Conservation (phyloP, 2,888 invertebrate genomes). For the Mesorhabditis belari region DNA sequence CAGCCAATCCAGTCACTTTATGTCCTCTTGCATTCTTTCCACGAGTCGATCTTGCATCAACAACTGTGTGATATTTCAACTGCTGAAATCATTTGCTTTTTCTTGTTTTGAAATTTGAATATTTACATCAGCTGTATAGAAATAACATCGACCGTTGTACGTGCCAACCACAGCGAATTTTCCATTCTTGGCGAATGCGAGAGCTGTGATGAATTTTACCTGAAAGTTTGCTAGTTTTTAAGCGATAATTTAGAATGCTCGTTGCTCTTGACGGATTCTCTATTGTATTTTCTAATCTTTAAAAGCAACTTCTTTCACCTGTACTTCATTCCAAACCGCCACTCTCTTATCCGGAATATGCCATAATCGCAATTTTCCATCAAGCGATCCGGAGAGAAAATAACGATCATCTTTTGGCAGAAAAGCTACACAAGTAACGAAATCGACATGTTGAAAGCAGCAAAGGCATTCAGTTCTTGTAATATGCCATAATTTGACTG, state of each 20-base stretch:
- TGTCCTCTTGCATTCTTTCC: constrained; percentile 88
- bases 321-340: constrained; percentile 38
- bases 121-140: constrained; percentile 80
- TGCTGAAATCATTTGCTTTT: constrained; percentile 61
- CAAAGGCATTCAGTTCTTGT: constrained; percentile 91
- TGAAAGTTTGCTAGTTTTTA: constrained; percentile 7
- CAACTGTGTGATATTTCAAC: constrained; percentile 93
- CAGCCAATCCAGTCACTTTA: constrained; percentile 87
- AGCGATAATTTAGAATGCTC: not conserved
- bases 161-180: constrained; percentile 96
- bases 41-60: constrained; percentile 84
- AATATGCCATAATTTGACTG: constrained; percentile 93
- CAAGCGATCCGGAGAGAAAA: constrained; percentile 91
- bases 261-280: too few relatives aligned
- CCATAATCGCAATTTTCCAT: constrained; percentile 96
- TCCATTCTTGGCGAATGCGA: constrained; percentile 65
- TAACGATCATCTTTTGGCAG: constrained; percentile 79
- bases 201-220: constrained; percentile 52
- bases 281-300: not conserved
- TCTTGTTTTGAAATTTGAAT: not conserved
- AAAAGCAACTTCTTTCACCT: constrained; percentile 2
- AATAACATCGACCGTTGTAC: constrained; percentile 94
- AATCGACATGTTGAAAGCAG: constrained; percentile 97
- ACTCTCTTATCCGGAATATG: constrained; percentile 86
- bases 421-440: constrained; percentile 96